Evolutionary conservation across 2,797 vertebrate genomes (phyloP), one percentile per base, ranked within the genome.

Genomic region (Selene dorsalis): DNA sequence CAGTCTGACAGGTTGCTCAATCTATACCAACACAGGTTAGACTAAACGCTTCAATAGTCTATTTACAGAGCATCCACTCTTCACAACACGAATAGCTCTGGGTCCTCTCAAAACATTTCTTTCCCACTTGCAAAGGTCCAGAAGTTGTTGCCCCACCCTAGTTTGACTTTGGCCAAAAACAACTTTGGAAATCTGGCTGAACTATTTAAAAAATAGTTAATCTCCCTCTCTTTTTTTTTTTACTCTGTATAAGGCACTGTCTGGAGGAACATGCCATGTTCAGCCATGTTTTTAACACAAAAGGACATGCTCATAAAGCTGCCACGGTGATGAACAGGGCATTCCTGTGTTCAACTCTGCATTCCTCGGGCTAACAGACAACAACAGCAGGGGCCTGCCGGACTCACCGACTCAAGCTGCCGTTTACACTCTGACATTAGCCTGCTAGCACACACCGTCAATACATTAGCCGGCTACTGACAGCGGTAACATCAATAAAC

Each of bases 291-390:
- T n/a, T 87, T 71, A 92, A 84, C 90, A 90, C 91, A 92, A 91
- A 93, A 76, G 75, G 75, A 87, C 84, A 68, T n/a, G 81, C 90
- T 84, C 81, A 89, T 95, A 94, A 95, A 95, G 83, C 93, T 94
- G 94, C 94, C 94, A 94, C 72, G 35, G 92, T 91, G 91, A 93
- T 91, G 91, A 92, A 93, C 84, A 81, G 87, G 87, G 82, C 93
- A 95, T 95, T 95, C 93, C 92, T 91, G 82, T 80, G 89, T 92
- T 88, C 87, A 87, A 87, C 84, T 84, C 89, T 71, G 79, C 93
- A 94, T 95, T 94, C 94, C 94, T 94, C 66, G 10, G 10, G 83
- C 89, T 90, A 93, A 90, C 73, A 88, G 90, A 93, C 93, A 93
- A 91, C 89, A 93, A 85, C 93, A 93, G 91, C 90, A 82, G 88